Conservation (phyloP, 1,140 invertebrate species). For the Mycetomoellerius zeteki region DNA sequence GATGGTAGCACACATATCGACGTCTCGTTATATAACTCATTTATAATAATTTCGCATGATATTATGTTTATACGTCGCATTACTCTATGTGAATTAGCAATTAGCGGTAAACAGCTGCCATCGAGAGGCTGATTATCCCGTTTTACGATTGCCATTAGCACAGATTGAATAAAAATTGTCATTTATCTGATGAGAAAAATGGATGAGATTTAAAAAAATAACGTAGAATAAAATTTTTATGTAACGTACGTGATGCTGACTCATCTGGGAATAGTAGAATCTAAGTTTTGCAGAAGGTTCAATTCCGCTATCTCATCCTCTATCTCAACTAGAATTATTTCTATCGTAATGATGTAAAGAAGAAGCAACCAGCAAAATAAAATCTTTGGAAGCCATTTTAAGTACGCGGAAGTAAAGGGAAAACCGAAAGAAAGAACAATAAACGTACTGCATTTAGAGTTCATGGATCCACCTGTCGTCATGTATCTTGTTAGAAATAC, state of each 20-base stretch:
- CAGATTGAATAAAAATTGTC: conserved; percentile 21
- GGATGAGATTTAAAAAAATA: not conserved
- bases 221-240: not conserved
- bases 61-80: conserved; percentile 52
- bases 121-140: not conserved
- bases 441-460: conserved; percentile 4
- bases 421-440: conserved; percentile 5
- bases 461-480: conserved; percentile 30
- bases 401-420: not conserved
- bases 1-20: conserved; percentile 32
- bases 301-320: not conserved
- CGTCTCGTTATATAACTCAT: conserved; percentile 29
- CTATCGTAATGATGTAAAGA: not conserved
- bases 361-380: conserved; percentile 4
- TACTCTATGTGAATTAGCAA: conserved; percentile 48
- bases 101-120: conserved; percentile 29
- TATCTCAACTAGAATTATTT: not conserved
- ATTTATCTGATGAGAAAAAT: not conserved
- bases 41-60: conserved; percentile 42
- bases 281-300: not conserved
- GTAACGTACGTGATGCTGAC: not conserved
- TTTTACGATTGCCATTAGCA: conserved; percentile 13
- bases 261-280: not conserved
- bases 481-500: conserved; percentile 27
- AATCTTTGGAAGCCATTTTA: not conserved